Conservation (phyloP, 1,140 invertebrate genomes). For the Drosophila saltans region DNA sequence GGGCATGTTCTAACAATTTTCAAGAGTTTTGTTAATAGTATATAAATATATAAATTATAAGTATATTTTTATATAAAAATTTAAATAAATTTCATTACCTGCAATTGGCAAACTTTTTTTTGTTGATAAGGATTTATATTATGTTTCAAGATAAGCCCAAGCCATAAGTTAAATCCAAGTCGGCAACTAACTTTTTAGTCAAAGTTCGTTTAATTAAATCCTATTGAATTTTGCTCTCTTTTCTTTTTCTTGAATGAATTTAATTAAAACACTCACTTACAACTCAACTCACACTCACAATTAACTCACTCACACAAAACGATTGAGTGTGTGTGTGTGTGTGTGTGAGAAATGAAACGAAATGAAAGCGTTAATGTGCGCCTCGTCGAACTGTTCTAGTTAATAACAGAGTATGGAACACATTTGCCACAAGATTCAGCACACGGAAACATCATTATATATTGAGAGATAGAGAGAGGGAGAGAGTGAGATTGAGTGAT, state of each 20-base stretch:
- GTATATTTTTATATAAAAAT: too few species aligned
- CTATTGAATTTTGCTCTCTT: neutral
- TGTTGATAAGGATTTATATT: neutral
- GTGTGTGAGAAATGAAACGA: neutral
- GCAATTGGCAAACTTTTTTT: too few species aligned
- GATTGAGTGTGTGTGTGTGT: neutral
- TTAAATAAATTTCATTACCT: too few species aligned
- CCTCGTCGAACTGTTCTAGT: conserved; percentile 8
- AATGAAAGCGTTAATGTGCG: neutral
- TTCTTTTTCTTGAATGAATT: neutral
- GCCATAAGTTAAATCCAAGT: neutral
- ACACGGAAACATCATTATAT: neutral
- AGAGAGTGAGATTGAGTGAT: neutral
- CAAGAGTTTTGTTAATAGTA: too few species aligned
- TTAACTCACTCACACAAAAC: neutral
- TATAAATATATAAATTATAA: too few species aligned
- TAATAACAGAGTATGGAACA: neutral
- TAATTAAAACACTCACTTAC: too few species aligned
- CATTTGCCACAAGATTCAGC: conserved; percentile 5
- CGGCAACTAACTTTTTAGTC: neutral
- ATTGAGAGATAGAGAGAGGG: too few species aligned
- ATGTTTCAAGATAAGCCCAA: neutral
- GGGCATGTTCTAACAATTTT: neutral
- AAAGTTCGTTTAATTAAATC: neutral
- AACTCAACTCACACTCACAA: neutral